phyloP scores from a whole-genome alignment of 2,797 vertebrate species.

The Bryconaethiops microstoma region DNA sequence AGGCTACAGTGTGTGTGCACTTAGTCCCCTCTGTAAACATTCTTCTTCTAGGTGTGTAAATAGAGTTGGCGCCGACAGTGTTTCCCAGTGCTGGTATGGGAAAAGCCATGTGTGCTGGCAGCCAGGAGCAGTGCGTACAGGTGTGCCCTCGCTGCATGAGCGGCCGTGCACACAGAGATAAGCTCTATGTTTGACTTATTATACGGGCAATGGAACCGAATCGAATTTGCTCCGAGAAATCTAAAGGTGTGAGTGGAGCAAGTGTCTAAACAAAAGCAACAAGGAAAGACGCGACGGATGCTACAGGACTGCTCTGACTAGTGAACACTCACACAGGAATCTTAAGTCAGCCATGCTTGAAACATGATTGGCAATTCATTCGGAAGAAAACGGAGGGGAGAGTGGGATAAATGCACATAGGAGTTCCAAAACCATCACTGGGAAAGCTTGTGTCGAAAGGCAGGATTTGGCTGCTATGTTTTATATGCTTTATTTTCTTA shows the following conservation, averaged over 20 bases:
- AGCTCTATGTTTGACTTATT: conserved; percentile 24
- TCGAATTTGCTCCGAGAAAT: background rate
- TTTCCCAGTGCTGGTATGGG: conserved; percentile 21
- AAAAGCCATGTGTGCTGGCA: background rate
- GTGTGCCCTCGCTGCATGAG: conserved; percentile 37
- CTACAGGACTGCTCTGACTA: conserved; percentile 57
- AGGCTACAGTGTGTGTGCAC: conserved; percentile 6
- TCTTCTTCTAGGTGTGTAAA: conserved; percentile 37
- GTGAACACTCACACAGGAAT: conserved; percentile 68
- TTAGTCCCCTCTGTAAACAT: conserved; percentile 29
- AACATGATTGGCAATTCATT: conserved; percentile 74
- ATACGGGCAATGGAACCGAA: conserved; percentile 27
- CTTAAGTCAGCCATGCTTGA: conserved; percentile 71
- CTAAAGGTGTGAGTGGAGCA: background rate
- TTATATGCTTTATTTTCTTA: conserved; percentile 69
- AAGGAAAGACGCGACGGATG: background rate
- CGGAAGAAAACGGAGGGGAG: conserved; percentile 61
- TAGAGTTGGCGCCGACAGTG: background rate
- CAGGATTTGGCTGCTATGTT: conserved; percentile 65
- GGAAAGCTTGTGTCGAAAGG: conserved; percentile 43
- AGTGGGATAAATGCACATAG: conserved; percentile 65
- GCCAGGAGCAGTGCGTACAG: background rate
- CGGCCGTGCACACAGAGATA: background rate
- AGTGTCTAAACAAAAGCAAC: conserved; percentile 6
- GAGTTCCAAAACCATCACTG: conserved; percentile 58